These are phyloP conservation scores for Lucilia sericata DNA, from an alignment of 1,140 invertebrate species.

Conservation along the genomic window DNA sequence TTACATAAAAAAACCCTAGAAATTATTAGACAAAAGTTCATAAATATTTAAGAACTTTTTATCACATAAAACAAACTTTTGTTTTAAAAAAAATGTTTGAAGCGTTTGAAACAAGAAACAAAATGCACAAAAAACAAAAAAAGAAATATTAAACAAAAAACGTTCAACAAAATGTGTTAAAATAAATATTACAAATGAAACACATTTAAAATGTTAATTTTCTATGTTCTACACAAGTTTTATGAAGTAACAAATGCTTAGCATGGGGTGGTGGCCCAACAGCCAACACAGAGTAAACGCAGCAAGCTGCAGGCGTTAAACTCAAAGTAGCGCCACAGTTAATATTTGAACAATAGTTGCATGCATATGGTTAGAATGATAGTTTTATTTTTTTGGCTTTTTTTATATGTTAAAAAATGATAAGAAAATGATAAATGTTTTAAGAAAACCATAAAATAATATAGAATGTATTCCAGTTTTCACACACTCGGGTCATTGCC, in stretches of 20 bases:
- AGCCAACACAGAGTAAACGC: not conserved
- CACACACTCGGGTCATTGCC: constrained; percentile 12
- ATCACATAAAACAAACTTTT: not conserved
- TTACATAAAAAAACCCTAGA: not conserved
- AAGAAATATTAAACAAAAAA: not conserved
- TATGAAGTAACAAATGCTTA: constrained; percentile 15
- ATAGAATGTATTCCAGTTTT: not conserved
- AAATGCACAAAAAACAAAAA: not conserved
- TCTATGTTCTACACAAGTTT: not conserved
- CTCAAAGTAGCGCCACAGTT: constrained; percentile 8
- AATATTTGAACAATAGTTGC: not conserved
- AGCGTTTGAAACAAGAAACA: too few relatives aligned
- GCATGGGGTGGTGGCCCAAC: constrained; percentile 16
- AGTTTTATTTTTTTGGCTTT: not conserved
- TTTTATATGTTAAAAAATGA: not conserved
- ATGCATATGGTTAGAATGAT: too few relatives aligned
- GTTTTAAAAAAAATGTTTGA: not conserved
- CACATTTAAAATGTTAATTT: constrained; percentile 27
- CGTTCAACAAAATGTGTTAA: constrained; percentile 12
- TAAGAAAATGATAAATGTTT: constrained; percentile 25
- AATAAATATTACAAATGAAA: constrained; percentile 13
- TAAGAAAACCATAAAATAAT: not conserved
- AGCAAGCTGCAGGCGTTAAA: not conserved
- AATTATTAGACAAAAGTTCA: not conserved
- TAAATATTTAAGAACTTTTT: constrained; percentile 22